Conservation (phyloP, 1,140 invertebrate genomes). For the Melitaea cinxia region DNA sequence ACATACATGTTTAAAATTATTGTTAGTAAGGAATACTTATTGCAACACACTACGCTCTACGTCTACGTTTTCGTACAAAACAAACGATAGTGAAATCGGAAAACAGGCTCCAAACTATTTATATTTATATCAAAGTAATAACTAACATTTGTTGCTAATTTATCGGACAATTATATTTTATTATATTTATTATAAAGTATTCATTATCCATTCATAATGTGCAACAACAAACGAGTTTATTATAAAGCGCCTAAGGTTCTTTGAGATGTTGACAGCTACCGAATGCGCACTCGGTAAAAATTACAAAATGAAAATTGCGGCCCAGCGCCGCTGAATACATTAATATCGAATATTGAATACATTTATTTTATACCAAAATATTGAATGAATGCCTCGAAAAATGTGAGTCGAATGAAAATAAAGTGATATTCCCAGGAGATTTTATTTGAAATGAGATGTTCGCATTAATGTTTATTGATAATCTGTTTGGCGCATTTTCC, state of each 20-base stretch:
- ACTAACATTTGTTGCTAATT: neutral
- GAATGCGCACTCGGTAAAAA: conserved; percentile 75
- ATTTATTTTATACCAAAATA: conserved; percentile 79
- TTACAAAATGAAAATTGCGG: conserved; percentile 81
- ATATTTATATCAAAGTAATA: too few relatives aligned
- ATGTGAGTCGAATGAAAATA: conserved; percentile 68
- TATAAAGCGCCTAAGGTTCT: conserved; percentile 30
- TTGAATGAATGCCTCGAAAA: conserved; percentile 72
- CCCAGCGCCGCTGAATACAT: conserved; percentile 76
- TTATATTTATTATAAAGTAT: neutral
- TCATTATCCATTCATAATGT: neutral
- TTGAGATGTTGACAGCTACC: conserved; percentile 55
- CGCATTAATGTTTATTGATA: conserved; percentile 68
- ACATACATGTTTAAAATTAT: too few relatives aligned
- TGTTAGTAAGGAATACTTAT: too few relatives aligned
- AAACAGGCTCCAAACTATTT: too few relatives aligned
- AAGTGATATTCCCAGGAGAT: conserved; percentile 67
- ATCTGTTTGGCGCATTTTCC: conserved; percentile 45
- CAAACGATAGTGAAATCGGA: too few relatives aligned
- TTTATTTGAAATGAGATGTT: conserved; percentile 74
- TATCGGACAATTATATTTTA: neutral
- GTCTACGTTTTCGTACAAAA: too few relatives aligned
- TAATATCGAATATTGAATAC: conserved; percentile 81
- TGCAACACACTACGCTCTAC: too few relatives aligned
- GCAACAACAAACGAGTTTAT: conserved; percentile 27